phyloP scores from a whole-genome alignment of 2,113 vertebrate species.

The Clinocottus analis region DNA sequence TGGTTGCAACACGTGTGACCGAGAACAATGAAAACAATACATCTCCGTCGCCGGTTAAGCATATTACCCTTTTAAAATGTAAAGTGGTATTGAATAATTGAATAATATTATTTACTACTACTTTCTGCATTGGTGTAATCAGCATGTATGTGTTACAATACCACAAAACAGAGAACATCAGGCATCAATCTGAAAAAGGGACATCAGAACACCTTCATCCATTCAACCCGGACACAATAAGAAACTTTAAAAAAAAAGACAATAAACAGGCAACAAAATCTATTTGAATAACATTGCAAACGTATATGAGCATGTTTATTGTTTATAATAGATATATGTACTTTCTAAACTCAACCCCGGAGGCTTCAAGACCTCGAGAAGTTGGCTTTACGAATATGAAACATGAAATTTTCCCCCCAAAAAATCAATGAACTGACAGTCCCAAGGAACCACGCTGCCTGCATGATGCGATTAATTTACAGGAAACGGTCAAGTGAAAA shows the following conservation, averaged over 20 bases:
- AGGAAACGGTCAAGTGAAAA: slow-evolving; percentile 28
- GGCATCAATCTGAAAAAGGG: too few relatives aligned
- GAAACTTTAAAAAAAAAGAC: neutral
- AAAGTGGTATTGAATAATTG: neutral
- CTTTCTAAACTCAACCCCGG: neutral
- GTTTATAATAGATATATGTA: neutral
- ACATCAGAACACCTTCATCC: too few relatives aligned
- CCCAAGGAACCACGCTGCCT: neutral
- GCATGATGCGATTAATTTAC: neutral
- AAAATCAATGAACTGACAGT: neutral
- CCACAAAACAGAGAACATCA: too few relatives aligned
- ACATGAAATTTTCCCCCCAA: neutral
- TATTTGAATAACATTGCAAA: neutral
- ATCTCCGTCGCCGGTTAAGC: neutral
- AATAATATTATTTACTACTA: neutral
- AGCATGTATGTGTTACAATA: too few relatives aligned
- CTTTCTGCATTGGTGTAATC: neutral
- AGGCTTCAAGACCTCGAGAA: neutral
- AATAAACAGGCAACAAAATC: neutral
- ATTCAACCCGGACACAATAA: too few relatives aligned
- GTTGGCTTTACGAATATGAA: neutral
- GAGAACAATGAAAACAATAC: neutral
- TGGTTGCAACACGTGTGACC: neutral
- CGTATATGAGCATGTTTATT: neutral
- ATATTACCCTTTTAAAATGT: neutral